Evolutionary conservation across 2,797 vertebrate species (phyloP), one percentile per base, ranked within the genome.

Genomic region (Syndactyla subalaris): DNA sequence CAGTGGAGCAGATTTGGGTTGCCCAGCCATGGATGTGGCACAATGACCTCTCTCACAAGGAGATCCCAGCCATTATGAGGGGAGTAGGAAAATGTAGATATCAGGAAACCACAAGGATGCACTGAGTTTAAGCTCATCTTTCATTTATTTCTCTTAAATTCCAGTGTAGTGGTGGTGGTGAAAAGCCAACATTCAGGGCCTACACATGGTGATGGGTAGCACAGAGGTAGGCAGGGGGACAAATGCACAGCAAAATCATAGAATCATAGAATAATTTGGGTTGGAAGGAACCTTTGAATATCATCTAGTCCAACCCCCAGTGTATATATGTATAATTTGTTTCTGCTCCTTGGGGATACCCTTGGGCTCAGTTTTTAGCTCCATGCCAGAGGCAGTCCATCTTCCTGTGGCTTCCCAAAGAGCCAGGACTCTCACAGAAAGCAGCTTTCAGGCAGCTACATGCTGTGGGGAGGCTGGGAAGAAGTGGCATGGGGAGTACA

Each of bases 401-500:
- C 45, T 51, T 92, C 61, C 61, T 4, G 0, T 29, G 19, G 23
- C 24, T 70, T 92, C 29, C 48, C 65, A 45, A 58, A 51, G 55
- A 65, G 32, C 20, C 65, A 29, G n/a, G n/a, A 34, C 45, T 82
- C 12, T 8, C 1, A 3, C 10, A 65, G 46, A 46, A 70, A 62
- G 9, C 62, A 78, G 20, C 21, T 51, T 63, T 36, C 73, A 74
- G 70, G 85, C 52, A 45, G 48, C 24, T 6, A 1, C 0, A 0
- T 0, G 1, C 34, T 57, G 55, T 14, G 4, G 36, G 30, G 34
- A 67, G 48, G 57, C 70, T 46, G 87, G 65, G 51, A 45, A 46
- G 84, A 38, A 36, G 61, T 1, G 1, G 19, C 0, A 0, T n/a
- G 52, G 36, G 70, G 39, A 71, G 65, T 52, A 46, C 27, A 91